Conservation (phyloP, 2,797 vertebrate genomes). For the Acrossocheilus fasciatus region DNA sequence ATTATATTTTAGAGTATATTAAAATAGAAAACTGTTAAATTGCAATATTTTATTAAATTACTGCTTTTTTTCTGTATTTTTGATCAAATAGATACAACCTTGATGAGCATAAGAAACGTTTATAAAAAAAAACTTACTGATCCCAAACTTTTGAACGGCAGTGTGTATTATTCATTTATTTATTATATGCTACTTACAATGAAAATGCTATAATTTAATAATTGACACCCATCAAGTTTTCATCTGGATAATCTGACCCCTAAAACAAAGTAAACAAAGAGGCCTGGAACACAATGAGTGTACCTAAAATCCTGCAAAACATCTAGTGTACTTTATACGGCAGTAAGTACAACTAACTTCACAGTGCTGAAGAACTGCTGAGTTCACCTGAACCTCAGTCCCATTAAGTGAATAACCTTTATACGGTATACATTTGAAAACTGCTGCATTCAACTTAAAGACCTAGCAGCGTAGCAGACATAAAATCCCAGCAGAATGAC, state of each 20-base stretch:
- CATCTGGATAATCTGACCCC: background rate
- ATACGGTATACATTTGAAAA: background rate
- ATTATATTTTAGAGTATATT: too few relatives aligned
- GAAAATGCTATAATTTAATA: background rate
- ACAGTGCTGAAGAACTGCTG: conserved; percentile 6
- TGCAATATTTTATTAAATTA: too few relatives aligned
- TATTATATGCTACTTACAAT: background rate
- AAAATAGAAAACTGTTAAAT: too few relatives aligned
- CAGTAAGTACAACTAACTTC: background rate
- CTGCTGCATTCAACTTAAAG: background rate
- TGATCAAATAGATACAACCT: too few relatives aligned
- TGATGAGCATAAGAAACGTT: too few relatives aligned
- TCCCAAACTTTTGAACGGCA: too few relatives aligned
- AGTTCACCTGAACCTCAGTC: background rate
- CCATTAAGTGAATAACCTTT: conserved; percentile 11
- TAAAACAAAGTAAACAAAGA: background rate
- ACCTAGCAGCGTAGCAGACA: background rate
- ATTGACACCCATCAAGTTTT: too few relatives aligned
- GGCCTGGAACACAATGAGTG: background rate
- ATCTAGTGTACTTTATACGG: background rate
- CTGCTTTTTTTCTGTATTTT: too few relatives aligned
- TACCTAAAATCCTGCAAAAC: background rate
- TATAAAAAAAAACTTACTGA: too few relatives aligned
- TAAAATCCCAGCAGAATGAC: conserved; percentile 7
- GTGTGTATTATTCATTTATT: too few relatives aligned